A percentile compares a stretch with the other conserved stretches of the same genome.
Evolutionary conservation across 2,797 vertebrate species (phyloP).

Genomic region (Tenualosa ilisha): DNA sequence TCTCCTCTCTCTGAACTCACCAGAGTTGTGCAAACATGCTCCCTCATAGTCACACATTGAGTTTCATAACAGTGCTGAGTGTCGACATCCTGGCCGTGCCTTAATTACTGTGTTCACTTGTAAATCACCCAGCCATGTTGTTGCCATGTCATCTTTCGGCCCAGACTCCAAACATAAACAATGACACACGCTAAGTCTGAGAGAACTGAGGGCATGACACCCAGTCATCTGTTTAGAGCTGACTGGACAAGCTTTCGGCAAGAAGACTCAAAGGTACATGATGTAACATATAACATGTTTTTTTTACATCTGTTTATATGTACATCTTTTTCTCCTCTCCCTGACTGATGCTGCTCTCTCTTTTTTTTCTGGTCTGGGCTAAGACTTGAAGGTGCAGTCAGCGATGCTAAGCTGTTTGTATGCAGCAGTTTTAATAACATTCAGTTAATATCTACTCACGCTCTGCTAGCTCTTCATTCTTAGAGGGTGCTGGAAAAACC

Average conservation of each 20-base stretch:
- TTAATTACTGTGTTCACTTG: neutral
- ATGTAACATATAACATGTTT: too few relatives aligned
- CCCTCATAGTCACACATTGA: neutral
- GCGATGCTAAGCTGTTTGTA: too few relatives aligned
- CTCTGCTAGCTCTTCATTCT: too few relatives aligned
- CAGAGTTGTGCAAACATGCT: neutral
- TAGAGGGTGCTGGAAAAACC: too few relatives aligned
- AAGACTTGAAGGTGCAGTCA: too few relatives aligned
- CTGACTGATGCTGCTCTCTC: too few relatives aligned
- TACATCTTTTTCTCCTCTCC: too few relatives aligned
- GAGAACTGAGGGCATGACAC: neutral
- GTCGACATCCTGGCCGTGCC: neutral
- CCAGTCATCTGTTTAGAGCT: neutral
- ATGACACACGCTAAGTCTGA: neutral
- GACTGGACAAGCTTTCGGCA: neutral
- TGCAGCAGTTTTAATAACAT: too few relatives aligned
- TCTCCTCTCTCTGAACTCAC: too few relatives aligned
- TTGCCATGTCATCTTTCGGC: neutral
- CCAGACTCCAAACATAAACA: slow-evolving; percentile 4
- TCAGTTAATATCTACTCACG: too few relatives aligned
- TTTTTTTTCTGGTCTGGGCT: too few relatives aligned
- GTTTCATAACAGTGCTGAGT: neutral
- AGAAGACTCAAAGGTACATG: neutral
- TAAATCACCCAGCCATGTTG: neutral
- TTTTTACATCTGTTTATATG: too few relatives aligned